phyloP scores from a whole-genome alignment of 2,888 invertebrate species.

The Periphyllus acericola region DNA sequence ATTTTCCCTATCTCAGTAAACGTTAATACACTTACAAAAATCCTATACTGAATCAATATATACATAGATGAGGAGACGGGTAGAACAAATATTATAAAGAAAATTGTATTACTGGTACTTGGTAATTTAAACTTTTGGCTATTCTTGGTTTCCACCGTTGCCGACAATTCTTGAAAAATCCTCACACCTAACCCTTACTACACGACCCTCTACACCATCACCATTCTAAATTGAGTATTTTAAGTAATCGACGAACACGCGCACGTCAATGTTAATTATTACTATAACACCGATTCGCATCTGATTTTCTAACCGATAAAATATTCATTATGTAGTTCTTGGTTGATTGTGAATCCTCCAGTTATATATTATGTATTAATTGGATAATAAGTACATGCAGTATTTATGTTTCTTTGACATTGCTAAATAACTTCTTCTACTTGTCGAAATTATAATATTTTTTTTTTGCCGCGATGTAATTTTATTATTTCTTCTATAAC shows the following conservation, averaged over 20 bases:
- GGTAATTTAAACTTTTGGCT: constrained; percentile 33
- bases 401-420: neutral
- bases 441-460: neutral
- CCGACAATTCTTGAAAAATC: neutral
- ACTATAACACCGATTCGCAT: neutral
- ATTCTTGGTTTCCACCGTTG: neutral
- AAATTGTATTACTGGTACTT: constrained; percentile 21
- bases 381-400: neutral
- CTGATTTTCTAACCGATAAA: neutral
- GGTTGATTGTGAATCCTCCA: neutral
- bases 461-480: neutral
- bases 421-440: neutral
- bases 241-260: neutral
- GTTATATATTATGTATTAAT: neutral
- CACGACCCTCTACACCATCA: neutral
- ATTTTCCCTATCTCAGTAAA: neutral
- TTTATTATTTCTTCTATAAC: neutral
- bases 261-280: neutral
- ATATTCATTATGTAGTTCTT: neutral
- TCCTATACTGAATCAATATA: constrained; percentile 30
- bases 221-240: neutral
- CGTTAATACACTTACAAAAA: constrained; percentile 50
- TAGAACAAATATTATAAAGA: constrained; percentile 23
- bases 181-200: neutral
- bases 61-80: neutral